These are phyloP conservation scores for Helicoverpa zea DNA, from an alignment of 1,140 invertebrate genomes.

Conservation along the genomic window DNA sequence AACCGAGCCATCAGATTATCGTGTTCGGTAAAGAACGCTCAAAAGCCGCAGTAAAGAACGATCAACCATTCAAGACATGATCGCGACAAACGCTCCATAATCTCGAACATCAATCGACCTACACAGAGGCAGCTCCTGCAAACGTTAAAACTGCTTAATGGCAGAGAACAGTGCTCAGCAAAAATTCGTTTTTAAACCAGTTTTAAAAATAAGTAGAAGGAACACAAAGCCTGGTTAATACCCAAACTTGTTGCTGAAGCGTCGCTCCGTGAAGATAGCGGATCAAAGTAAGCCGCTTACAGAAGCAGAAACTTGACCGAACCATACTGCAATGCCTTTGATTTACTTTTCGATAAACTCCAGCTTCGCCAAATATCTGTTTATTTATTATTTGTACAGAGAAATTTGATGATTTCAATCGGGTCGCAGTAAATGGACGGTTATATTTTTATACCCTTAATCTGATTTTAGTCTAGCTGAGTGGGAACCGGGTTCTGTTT, in stretches of 20 bases:
- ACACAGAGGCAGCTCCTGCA: slow-evolving; percentile 9
- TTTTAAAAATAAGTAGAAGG: slow-evolving; percentile 35
- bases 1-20: neutral
- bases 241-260: slow-evolving; percentile 43
- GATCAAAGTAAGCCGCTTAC: slow-evolving; percentile 48
- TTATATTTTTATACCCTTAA: slow-evolving; percentile 34
- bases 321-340: slow-evolving; percentile 33
- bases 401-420: slow-evolving; percentile 34
- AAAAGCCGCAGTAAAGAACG: neutral
- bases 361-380: slow-evolving; percentile 1
- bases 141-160: slow-evolving; percentile 1
- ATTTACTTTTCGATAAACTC: slow-evolving; percentile 42
- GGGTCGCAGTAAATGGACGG: slow-evolving; percentile 21
- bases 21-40: neutral
- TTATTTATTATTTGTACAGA: slow-evolving; percentile 26
- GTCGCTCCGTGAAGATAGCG: slow-evolving; percentile 40
- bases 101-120: slow-evolving; percentile 8
- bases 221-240: slow-evolving; percentile 37
- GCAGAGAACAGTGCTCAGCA: neutral
- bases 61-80: neutral
- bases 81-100: slow-evolving; percentile 15
- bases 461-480: slow-evolving; percentile 3
- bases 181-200: slow-evolving; percentile 5
- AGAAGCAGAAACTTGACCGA: slow-evolving; percentile 45
- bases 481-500: slow-evolving; percentile 6